Base-by-base conservation (phyloP, 1,140 invertebrate species). In the Berghia stephanieae region DNA sequence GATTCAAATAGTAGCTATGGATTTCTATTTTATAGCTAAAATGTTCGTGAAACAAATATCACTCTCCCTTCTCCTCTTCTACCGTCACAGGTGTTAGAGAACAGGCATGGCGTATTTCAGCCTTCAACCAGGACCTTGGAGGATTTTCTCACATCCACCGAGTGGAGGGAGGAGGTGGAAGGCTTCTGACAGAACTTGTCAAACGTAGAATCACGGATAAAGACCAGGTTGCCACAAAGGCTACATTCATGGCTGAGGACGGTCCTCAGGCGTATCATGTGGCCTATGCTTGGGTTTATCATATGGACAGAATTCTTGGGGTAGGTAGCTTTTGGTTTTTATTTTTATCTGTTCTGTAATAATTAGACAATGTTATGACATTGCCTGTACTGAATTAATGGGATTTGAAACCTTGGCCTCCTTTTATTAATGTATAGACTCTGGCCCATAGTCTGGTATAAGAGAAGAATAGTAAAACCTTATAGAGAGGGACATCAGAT, bases 241-340 rank as follows among this genome's bases (percentile, higher is more conserved):
- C 79, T 16, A 63, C 83, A 10, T 86, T 85, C 63, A 66, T 86
- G 70, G 77, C 80, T 2, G 84, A 86, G 77, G 73, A 80, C 27
- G 85, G 85, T 16, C 80, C 81, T 2, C 57, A 73, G 10, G 79
- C 80, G 31, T 83, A 79, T 52, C 84, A 87, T 77, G 52, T 83
- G 16, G 82, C 81, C 16, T 79, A 83, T 49, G 68, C 84, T 18
- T 43, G 84, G 1, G 68, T 81, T 1, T 86, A 86, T 70, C 79
- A 84, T 27, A 71, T 86, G 24, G 86, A 87, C 71, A 80, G 86
- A 27, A 55, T 87, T 1, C 76, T 87, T 31, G 86, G 86, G 79
- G 86, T 87, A 82, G 78, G 85, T 78, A 8, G 34, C 24, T 13
- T 67, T 1, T 78, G 44, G 24, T 63, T 60, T 46, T 70, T 38